A percentile compares a stretch with the other conserved stretches of the same genome.
Evolutionary conservation across 1,140 invertebrate genomes (phyloP).

Genomic region (Drosophila paulistorum): DNA sequence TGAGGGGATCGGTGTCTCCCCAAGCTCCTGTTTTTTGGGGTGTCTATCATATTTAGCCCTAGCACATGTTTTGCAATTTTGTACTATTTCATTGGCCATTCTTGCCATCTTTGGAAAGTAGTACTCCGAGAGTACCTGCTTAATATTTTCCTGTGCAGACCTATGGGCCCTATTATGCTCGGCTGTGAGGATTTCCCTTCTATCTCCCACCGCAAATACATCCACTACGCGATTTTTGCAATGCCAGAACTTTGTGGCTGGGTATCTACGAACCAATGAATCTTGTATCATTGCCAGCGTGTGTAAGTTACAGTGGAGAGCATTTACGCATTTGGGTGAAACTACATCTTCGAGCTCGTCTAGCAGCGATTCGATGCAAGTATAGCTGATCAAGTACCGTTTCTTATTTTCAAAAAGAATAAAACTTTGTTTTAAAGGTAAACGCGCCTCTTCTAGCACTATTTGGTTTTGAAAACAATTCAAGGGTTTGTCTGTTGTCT

Average conservation of each 20-base stretch:
- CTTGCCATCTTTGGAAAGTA: slow-evolving; percentile 7
- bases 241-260: slow-evolving; percentile 29
- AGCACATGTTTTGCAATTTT: slow-evolving; percentile 37
- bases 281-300: slow-evolving; percentile 14
- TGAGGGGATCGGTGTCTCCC: slow-evolving; percentile 18
- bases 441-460: too few relatives aligned
- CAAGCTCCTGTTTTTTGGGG: slow-evolving; percentile 22
- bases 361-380: slow-evolving; percentile 8
- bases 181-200: slow-evolving; percentile 17
- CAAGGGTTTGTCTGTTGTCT: too few relatives aligned
- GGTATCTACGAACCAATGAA: slow-evolving; percentile 15
- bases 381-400: slow-evolving; percentile 7
- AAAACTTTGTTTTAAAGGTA: too few relatives aligned
- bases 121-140: slow-evolving; percentile 27
- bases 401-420: too few relatives aligned
- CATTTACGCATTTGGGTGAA: slow-evolving; percentile 13
- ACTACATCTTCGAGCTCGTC: slow-evolving; percentile 2
- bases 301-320: slow-evolving; percentile 15
- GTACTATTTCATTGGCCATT: slow-evolving; percentile 24
- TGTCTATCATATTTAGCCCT: not conserved
- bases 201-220: slow-evolving; percentile 3
- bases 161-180: slow-evolving; percentile 4
- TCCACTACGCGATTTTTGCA: slow-evolving; percentile 26
- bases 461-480: too few relatives aligned
- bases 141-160: slow-evolving; percentile 16